These are phyloP conservation scores for Phoxinus phoxinus DNA, from an alignment of 2,113 vertebrate species.

Conservation along the genomic window DNA sequence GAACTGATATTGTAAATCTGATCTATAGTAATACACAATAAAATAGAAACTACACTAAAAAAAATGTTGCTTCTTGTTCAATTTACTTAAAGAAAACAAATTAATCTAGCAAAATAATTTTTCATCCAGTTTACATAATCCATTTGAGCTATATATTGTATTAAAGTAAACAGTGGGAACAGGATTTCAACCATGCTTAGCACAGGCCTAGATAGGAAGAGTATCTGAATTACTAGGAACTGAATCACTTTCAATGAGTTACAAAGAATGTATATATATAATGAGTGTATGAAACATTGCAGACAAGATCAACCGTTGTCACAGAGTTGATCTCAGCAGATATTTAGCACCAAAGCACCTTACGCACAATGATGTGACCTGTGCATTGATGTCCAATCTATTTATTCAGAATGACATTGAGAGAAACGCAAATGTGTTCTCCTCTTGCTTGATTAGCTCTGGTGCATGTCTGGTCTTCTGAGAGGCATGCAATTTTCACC, in stretches of 20 bases:
- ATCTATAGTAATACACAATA: not conserved
- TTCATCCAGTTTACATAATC: too few species aligned
- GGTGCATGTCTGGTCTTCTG: slow-evolving; percentile 61
- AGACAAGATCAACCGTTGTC: not conserved
- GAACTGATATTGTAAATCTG: not conserved
- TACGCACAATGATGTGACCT: slow-evolving; percentile 71
- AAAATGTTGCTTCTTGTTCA: too few species aligned
- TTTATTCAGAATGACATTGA: slow-evolving; percentile 70
- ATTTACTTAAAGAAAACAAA: too few species aligned
- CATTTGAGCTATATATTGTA: too few species aligned
- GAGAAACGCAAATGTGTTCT: slow-evolving; percentile 64
- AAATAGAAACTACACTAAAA: not conserved
- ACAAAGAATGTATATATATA: too few species aligned
- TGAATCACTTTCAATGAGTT: too few species aligned
- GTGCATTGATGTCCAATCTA: slow-evolving; percentile 66
- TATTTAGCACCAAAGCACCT: not conserved
- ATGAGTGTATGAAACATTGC: not conserved
- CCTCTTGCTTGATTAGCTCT: slow-evolving; percentile 74
- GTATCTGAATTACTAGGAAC: too few species aligned
- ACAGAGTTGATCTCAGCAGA: not conserved
- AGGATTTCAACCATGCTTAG: too few species aligned
- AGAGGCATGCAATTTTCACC: slow-evolving; percentile 72
- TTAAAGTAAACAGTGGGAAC: too few species aligned
- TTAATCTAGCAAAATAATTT: too few species aligned
- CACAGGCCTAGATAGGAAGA: too few species aligned